Evolutionary conservation across 2,797 vertebrate genomes (phyloP), one percentile per base, ranked within the genome.

Genomic region (Ambastaia sidthimunki): DNA sequence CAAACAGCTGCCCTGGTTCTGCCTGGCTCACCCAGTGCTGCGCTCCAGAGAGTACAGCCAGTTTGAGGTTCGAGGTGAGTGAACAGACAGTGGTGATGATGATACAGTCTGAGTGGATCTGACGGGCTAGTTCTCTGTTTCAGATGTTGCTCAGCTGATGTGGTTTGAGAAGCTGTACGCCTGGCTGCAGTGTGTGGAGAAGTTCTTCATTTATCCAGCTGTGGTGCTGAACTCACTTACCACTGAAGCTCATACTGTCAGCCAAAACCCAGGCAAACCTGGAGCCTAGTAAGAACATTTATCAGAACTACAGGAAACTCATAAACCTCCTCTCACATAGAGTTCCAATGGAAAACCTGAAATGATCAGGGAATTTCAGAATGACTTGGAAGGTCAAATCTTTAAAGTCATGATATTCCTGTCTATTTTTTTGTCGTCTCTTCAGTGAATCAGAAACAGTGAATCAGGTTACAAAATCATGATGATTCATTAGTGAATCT

Each of bases 91-190:
- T 18, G 48, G 11, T 1, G 23, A 3, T 12, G 25, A 4, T 4
- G 10, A 15, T 67, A 52, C 13, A 54, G 25, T 28, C 19, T 66
- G 23, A 62, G 47, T n/a, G n/a, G n/a, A n/a, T n/a, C n/a, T n/a
- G n/a, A n/a, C n/a, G n/a, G n/a, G n/a, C n/a, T n/a, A n/a, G n/a
- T n/a, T 65, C 0, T 79, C 57, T 67, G 15, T 70, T 68, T 13
- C 89, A 97, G 96, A 96, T 68, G 96, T 96, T 0, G 96, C 96
- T 71, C 95, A 96, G 90, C 84, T 97, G 87, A 97, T 97, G 96
- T 97, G 96, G 96, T 97, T 97, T 83, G 96, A 97, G 92, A 97
- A 97, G 89, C 88, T 96, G 54, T 96, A 96, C 0, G 95, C 95
- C 0, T 95, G 96, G 93, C 93, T 97, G 80, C 96, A 97, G 91